A percentile compares a stretch with the other conserved stretches of the same genome.
Conservation (phyloP, 2,113 vertebrate species). For the Oenanthe melanoleuca region DNA sequence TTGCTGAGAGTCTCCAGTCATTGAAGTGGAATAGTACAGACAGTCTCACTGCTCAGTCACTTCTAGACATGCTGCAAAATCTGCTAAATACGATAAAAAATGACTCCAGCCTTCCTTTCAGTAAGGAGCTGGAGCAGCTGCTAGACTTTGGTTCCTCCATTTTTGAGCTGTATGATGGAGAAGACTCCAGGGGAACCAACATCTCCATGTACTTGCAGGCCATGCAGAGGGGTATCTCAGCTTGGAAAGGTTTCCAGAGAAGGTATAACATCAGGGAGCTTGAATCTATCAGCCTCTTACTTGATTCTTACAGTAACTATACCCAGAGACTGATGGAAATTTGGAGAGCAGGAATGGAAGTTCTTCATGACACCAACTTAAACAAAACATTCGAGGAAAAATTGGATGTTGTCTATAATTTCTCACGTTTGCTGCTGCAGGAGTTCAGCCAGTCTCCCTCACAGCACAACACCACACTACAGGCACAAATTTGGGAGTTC, state of each 20-base stretch:
- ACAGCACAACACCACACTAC: not conserved
- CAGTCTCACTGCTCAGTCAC: not conserved
- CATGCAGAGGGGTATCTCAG: not conserved
- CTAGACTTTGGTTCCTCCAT: not conserved
- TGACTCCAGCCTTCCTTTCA: not conserved
- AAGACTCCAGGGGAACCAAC: not conserved
- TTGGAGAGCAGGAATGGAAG: not conserved
- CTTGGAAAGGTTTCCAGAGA: slow-evolving; percentile 25
- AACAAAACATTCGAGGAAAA: slow-evolving; percentile 34
- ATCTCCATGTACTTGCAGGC: not conserved
- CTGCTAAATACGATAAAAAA: not conserved
- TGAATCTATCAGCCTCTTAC: not conserved
- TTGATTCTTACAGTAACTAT: slow-evolving; percentile 3
- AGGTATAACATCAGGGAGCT: slow-evolving; percentile 8
- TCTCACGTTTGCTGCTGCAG: slow-evolving; percentile 28
- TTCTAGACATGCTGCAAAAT: slow-evolving; percentile 26
- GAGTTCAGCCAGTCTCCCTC: not conserved
- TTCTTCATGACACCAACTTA: slow-evolving; percentile 17
- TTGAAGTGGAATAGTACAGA: not conserved
- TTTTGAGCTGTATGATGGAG: not conserved
- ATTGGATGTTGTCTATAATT: not conserved
- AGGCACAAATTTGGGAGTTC: not conserved
- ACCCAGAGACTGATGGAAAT: slow-evolving; percentile 4
- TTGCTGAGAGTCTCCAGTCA: slow-evolving; percentile 14
- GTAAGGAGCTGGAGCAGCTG: slow-evolving; percentile 2